A percentile compares a stretch with the other conserved stretches of the same genome.
phyloP scores from a whole-genome alignment of 2,113 vertebrate genomes.

The Calidris pugnax region DNA sequence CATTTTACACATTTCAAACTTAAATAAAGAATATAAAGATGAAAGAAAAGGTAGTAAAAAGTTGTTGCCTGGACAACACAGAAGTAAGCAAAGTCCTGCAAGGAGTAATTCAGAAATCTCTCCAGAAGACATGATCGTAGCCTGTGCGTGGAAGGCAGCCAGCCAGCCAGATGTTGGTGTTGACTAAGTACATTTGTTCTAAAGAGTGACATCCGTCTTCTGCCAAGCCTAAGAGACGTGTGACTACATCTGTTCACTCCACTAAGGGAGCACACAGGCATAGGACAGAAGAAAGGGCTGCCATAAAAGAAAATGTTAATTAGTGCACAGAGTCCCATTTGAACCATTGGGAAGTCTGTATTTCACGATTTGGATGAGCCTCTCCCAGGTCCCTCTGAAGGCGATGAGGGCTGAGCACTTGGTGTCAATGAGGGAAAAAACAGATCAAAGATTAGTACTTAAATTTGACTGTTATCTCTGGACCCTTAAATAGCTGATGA shows the following conservation, averaged over 20 bases:
- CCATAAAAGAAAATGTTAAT: conserved; percentile 75
- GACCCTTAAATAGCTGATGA: not conserved
- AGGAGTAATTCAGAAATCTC: conserved; percentile 56
- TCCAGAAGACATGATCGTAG: conserved; percentile 34
- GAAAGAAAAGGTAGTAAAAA: conserved; percentile 36
- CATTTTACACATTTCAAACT: not conserved
- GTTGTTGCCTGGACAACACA: conserved; percentile 63
- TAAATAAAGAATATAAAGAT: conserved; percentile 40
- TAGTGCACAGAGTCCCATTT: conserved; percentile 10
- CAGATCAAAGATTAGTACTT: not conserved
- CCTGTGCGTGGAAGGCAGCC: conserved; percentile 52
- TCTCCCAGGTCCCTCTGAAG: not conserved
- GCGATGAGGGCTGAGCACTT: not conserved
- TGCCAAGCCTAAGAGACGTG: conserved; percentile 65
- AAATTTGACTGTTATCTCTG: not conserved
- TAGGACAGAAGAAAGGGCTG: conserved; percentile 68
- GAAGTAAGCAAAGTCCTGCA: conserved; percentile 51
- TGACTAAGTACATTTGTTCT: conserved; percentile 66
- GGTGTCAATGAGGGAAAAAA: not conserved
- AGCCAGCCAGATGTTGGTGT: conserved; percentile 74
- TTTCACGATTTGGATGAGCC: not conserved
- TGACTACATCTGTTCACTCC: conserved; percentile 73
- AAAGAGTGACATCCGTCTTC: conserved; percentile 72
- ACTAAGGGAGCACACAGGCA: conserved; percentile 49
- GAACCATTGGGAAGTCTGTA: not conserved